Conservation (phyloP, 2,113 vertebrate species). For the Hemicordylus capensis region DNA sequence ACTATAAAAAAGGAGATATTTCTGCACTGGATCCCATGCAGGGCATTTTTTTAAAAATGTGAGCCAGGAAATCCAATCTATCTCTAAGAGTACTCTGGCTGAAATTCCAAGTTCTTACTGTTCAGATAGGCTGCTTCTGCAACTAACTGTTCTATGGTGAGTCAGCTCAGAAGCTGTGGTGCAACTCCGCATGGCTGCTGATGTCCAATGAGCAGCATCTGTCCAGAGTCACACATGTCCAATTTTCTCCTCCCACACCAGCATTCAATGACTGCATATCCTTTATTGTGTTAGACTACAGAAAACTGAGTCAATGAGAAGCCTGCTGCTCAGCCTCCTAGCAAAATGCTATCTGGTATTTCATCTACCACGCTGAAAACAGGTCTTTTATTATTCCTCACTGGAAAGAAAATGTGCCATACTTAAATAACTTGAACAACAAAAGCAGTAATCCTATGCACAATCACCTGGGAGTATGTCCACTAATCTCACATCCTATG, state of each 20-base stretch:
- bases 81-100: background rate
- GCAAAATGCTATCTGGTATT: slow-evolving; percentile 3
- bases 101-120: background rate
- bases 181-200: background rate
- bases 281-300: background rate
- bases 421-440: background rate
- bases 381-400: background rate
- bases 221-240: background rate
- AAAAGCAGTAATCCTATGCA: background rate
- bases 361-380: background rate
- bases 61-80: background rate
- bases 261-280: background rate
- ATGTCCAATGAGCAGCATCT: background rate
- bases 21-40: background rate
- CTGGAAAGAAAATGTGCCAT: background rate
- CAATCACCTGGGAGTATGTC: background rate
- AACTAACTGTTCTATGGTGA: no score
- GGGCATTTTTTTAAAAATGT: background rate
- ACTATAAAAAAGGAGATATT: background rate
- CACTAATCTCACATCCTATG: no score
- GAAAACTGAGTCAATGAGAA: background rate
- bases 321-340: background rate
- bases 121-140: background rate
- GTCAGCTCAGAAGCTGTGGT: background rate
- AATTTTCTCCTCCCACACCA: background rate